Evolutionary conservation across 2,113 vertebrate species (phyloP).

Genomic region (Catharus fuscescens): DNA sequence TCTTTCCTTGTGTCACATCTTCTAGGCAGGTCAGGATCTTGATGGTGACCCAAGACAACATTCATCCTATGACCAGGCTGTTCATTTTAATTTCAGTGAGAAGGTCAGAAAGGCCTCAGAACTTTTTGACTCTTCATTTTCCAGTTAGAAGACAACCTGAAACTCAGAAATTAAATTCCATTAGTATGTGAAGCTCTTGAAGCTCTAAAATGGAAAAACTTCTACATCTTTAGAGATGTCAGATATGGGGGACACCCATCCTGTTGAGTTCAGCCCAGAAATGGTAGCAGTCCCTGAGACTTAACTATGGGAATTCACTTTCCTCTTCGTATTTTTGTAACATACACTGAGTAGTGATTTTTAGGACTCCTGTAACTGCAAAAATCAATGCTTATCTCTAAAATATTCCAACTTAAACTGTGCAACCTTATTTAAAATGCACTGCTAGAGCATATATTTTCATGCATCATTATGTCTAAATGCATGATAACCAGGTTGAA

Average conservation of each 20-base stretch:
- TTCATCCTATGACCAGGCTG: not conserved
- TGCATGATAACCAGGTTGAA: slow-evolving; percentile 79
- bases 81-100: not conserved
- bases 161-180: not conserved
- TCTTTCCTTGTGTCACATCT: not conserved
- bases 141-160: not conserved
- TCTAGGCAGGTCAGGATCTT: slow-evolving; percentile 11
- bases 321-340: slow-evolving; percentile 41
- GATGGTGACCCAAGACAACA: slow-evolving; percentile 46
- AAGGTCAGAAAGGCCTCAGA: not conserved
- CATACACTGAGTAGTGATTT: slow-evolving; percentile 14
- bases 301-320: not conserved
- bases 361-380: slow-evolving; percentile 39
- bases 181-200: not conserved
- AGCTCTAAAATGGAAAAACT: not conserved
- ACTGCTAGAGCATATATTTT: slow-evolving; percentile 84
- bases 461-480: slow-evolving; percentile 83
- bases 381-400: slow-evolving; percentile 74
- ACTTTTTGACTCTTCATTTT: not conserved
- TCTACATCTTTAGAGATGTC: not conserved
- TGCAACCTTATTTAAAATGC: slow-evolving; percentile 86
- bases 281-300: not conserved
- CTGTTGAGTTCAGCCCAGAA: not conserved
- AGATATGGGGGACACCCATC: not conserved
- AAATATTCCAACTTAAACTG: slow-evolving; percentile 83